Evolutionary conservation across 1,140 invertebrate species (phyloP), one percentile per base, ranked within the genome.

Genomic region (Tetragnatha versicolor): DNA sequence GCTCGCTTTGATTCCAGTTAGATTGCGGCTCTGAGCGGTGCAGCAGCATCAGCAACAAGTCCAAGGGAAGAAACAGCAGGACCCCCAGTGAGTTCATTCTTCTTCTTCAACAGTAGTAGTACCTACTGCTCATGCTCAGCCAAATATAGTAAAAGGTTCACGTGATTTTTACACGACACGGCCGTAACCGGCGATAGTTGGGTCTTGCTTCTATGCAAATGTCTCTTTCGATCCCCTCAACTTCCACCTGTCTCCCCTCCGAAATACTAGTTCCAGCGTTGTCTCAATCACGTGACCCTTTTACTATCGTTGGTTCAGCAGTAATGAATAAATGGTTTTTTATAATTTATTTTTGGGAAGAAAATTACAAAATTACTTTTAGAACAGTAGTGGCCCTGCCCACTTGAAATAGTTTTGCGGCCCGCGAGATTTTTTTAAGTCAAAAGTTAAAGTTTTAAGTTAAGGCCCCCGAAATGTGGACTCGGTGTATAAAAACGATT

Each of bases 1-100:
- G 37, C 22, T 17, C 14, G 20, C 17, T 68, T 51, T 55, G n/a
- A 31, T 70, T 70, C 37, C 68, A 70, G 68, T 27, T 70, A 39
- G 68, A 70, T 29, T 55, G 68, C 49, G 27, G n/a, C n/a, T n/a
- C 27, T 29, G 68, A 70, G 25, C 68, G 55, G 39, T 55, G 68
- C 37, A 29, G 68, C 17, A 37, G 68, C 33, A 70, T 47, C 27
- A 55, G 49, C 55, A 70, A 47, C 7, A 70, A 55, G 25, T 55
- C 33, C 4, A 70, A 55, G 39, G 47, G 47, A 14, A 53, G 35
- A 55, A n/a, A n/a, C n/a, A 55, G 29, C 2, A 12, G 51, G 14
- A 70, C 68, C 25, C 49, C 68, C 25, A 70, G 68, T 55, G 39
- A 70, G 68, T 45, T 14, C 12, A 0, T 3, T 39, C 20, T 39